Conservation (phyloP, 2,113 vertebrate genomes). For the Xiphias gladius region DNA sequence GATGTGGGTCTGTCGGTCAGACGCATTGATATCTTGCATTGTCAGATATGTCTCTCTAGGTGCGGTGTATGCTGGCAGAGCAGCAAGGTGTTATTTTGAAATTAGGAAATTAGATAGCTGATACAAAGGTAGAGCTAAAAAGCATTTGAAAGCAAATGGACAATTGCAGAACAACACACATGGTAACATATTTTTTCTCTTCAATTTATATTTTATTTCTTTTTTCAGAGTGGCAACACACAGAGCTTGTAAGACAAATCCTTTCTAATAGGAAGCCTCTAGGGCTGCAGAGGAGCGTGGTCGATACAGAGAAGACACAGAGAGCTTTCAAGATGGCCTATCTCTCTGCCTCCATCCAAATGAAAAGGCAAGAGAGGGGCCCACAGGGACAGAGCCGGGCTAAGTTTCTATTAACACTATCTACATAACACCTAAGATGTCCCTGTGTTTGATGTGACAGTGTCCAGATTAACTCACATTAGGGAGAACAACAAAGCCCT, state of each 20-base stretch:
- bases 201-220: conserved; percentile 18
- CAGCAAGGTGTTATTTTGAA: conserved; percentile 16
- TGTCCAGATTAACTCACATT: conserved; percentile 80
- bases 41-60: conserved; percentile 17
- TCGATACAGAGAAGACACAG: conserved; percentile 74
- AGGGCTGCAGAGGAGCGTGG: conserved; percentile 68
- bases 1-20: conserved; percentile 25
- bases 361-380: conserved; percentile 71
- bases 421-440: conserved; percentile 81
- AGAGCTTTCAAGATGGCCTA: conserved; percentile 79
- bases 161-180: conserved; percentile 17
- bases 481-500: conserved; percentile 74
- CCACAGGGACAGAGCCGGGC: conserved; percentile 63
- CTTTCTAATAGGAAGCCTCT: conserved; percentile 79
- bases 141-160: conserved; percentile 10
- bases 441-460: conserved; percentile 81
- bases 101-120: conserved; percentile 29
- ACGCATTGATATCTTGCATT: conserved; percentile 25
- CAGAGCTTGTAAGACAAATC: conserved; percentile 80
- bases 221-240: conserved; percentile 54
- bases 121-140: conserved; percentile 19
- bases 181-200: conserved; percentile 12
- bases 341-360: conserved; percentile 72
- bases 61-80: not conserved
- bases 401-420: conserved; percentile 82